Evolutionary conservation across 1,140 invertebrate genomes (phyloP).

Genomic region (Agrypnia vestita): DNA sequence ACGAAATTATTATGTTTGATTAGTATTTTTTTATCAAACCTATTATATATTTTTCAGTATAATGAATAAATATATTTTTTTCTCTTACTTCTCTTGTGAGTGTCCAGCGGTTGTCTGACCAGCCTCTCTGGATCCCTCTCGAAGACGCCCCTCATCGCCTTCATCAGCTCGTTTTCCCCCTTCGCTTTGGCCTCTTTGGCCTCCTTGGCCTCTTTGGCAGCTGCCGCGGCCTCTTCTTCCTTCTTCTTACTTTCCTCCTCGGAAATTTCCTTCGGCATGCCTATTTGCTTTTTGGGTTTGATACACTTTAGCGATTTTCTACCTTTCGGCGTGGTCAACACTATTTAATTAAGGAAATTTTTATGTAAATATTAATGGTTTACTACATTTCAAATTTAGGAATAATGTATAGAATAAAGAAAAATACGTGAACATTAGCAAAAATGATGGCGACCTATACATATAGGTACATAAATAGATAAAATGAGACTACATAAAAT

Average conservation of each 20-base stretch:
- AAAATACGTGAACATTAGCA: too few relatives aligned
- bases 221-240: not conserved
- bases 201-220: not conserved
- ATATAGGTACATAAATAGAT: too few relatives aligned
- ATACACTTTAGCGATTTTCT: conserved; percentile 4
- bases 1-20: too few relatives aligned
- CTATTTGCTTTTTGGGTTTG: not conserved
- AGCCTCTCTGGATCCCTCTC: conserved; percentile 42
- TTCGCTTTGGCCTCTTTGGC: conserved; percentile 5
- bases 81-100: conserved; percentile 51
- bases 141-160: conserved; percentile 46
- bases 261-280: not conserved
- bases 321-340: not conserved
- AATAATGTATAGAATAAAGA: too few relatives aligned
- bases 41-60: too few relatives aligned
- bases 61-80: too few relatives aligned
- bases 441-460: too few relatives aligned
- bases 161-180: conserved; percentile 52
- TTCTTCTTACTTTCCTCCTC: conserved; percentile 9
- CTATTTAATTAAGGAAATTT: not conserved
- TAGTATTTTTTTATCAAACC: too few relatives aligned
- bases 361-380: too few relatives aligned
- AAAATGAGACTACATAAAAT: too few relatives aligned
- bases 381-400: too few relatives aligned
- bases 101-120: conserved; percentile 43